These are phyloP conservation scores for Coremacera marginata DNA, from an alignment of 2,888 invertebrate species.

Conservation along the genomic window DNA sequence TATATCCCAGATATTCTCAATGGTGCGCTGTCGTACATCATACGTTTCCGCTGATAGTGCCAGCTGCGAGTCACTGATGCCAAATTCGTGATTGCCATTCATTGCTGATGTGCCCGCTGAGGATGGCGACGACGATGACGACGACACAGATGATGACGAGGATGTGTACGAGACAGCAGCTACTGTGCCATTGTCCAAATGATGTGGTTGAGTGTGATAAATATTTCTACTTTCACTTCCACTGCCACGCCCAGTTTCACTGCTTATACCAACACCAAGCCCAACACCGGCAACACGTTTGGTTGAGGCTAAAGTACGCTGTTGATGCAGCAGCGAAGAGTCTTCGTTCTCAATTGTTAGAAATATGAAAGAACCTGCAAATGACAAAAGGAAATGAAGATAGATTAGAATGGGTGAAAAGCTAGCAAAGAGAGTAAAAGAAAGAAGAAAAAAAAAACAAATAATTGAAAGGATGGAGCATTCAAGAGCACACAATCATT, in stretches of 20 bases:
- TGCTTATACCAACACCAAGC: conserved; percentile 46
- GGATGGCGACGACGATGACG: conserved; percentile 28
- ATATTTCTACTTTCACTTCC: conserved; percentile 44
- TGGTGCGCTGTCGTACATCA: conserved; percentile 77
- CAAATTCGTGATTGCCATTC: conserved; percentile 39
- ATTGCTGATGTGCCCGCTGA: conserved; percentile 47
- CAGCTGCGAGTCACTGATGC: conserved; percentile 59
- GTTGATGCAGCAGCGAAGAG: conserved; percentile 67
- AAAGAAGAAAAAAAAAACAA: background rate
- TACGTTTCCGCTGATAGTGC: conserved; percentile 68
- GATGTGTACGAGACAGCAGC: conserved; percentile 50
- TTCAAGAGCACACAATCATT: background rate
- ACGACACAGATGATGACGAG: conserved; percentile 40
- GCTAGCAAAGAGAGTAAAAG: background rate
- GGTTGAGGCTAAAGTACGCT: conserved; percentile 73
- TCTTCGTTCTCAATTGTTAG: conserved; percentile 79
- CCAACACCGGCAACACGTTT: conserved; percentile 58
- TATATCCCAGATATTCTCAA: conserved; percentile 92
- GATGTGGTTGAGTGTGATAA: conserved; percentile 54
- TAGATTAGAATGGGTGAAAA: conserved; percentile 31
- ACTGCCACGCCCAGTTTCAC: conserved; percentile 37
- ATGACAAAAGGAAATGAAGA: conserved; percentile 54
- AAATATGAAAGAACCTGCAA: conserved; percentile 83
- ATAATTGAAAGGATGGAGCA: background rate
- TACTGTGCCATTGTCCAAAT: conserved; percentile 60